Base-by-base conservation (phyloP, 2,797 vertebrate species). In the Ibycter americanus region DNA sequence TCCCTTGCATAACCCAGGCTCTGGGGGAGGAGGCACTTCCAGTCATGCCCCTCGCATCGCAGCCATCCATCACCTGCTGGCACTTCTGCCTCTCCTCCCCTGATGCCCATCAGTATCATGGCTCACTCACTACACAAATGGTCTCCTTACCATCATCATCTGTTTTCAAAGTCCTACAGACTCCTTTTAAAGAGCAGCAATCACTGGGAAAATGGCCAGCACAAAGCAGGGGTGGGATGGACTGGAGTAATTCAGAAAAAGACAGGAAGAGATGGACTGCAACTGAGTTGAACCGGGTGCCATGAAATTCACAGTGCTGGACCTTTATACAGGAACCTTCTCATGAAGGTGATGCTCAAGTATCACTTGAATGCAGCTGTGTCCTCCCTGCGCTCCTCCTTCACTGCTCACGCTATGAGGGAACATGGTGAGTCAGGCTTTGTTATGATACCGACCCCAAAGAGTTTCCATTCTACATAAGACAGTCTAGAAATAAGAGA, bases 41-140 rank as follows among this genome's bases (percentile, higher is more conserved):
- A 74, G 49, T 17, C 8, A 0, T 55, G 51, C 20, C 46, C 80
- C 40, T 51, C 3, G 1, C 62, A 44, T 38, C 1, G 0, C 32
- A 31, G 31, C 52, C 63, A 52, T 72, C 73, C 73, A 52, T 76
- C 78, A 70, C 46, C 29, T 1, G 0, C 32, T 19, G 46, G 56
- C 73, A 40, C 47, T 62, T 47, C 42, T 25, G 44, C 26, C 52
- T 56, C 40, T 56, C 23, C 20, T 62, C 15, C 58, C 23, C 34
- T 34, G 71, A 14, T 0, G 1, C 40, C 58, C 47, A 19, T 5
- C 42, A 31, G 25, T 52, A 59, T 44, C 76, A 16, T 32, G 58
- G 63, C 47, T 67, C 47, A 34, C 15, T 62, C 70, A 6, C 36
- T 6, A 26, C 29, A n/a, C 47, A 67, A 72, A 47, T 0, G 0